phyloP scores from a whole-genome alignment of 1,140 invertebrate species.

The Drosophila murphyi region DNA sequence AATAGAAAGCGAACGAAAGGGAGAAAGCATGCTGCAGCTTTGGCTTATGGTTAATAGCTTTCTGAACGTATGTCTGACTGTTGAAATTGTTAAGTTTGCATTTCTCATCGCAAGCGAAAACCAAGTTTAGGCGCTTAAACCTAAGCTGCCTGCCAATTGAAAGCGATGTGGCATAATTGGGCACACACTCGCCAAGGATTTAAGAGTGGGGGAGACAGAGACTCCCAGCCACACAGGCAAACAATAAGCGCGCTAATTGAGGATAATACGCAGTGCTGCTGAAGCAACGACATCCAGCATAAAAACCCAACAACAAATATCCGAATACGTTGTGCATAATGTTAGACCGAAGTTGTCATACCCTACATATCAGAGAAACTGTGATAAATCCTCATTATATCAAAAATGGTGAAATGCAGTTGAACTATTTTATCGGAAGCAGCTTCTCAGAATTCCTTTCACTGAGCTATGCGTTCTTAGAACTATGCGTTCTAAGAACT shows the following conservation, averaged over 20 bases:
- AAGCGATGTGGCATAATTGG: constrained; percentile 39
- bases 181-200: constrained; percentile 3
- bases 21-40: constrained; percentile 11
- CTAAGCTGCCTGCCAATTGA: constrained; percentile 64
- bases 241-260: constrained; percentile 79
- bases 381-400: too few relatives aligned
- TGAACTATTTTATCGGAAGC: too few relatives aligned
- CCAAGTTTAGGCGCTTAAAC: constrained; percentile 76
- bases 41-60: constrained; percentile 58
- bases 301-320: constrained; percentile 32
- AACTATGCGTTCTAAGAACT: too few relatives aligned
- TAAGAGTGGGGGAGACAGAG: background rate
- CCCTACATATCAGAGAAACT: constrained; percentile 1
- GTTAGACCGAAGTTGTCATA: constrained; percentile 3
- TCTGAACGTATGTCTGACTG: constrained; percentile 27
- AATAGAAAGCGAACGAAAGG: background rate
- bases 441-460: too few relatives aligned
- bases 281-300: constrained; percentile 25
- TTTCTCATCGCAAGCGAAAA: constrained; percentile 48
- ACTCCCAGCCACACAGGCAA: constrained; percentile 43
- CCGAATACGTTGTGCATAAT: constrained; percentile 3
- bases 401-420: too few relatives aligned
- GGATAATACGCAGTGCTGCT: constrained; percentile 60
- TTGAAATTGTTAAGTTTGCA: constrained; percentile 76
- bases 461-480: too few relatives aligned